A percentile compares a stretch with the other conserved stretches of the same genome.
Conservation (phyloP, 2,113 vertebrate species). For the Bostrychus sinensis region DNA sequence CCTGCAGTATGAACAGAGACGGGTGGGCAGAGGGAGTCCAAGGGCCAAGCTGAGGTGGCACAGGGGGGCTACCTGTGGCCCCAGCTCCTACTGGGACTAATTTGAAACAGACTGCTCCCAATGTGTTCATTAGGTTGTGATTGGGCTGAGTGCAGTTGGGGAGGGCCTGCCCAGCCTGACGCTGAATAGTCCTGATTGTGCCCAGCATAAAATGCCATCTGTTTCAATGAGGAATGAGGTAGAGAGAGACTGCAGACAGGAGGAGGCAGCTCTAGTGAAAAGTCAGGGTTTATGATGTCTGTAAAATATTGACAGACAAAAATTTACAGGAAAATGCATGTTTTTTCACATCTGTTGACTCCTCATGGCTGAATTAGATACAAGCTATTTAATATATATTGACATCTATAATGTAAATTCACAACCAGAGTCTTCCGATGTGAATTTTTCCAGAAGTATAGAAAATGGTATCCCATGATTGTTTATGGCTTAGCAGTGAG, state of each 20-base stretch:
- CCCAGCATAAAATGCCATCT: conserved; percentile 93
- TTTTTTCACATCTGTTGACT: conserved; percentile 14
- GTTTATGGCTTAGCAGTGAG: conserved; percentile 31
- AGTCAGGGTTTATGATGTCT: conserved; percentile 71
- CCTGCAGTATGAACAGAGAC: conserved; percentile 42
- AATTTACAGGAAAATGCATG: conserved; percentile 5
- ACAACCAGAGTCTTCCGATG: not conserved
- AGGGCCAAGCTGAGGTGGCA: conserved; percentile 55
- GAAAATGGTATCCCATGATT: conserved; percentile 39
- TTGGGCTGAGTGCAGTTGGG: conserved; percentile 90
- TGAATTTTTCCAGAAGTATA: conserved; percentile 9
- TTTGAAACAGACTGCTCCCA: conserved; percentile 93
- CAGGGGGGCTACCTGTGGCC: conserved; percentile 84
- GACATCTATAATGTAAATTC: conserved; percentile 1
- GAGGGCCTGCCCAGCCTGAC: conserved; percentile 88
- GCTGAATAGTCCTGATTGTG: conserved; percentile 91
- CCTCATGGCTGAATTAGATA: no score
- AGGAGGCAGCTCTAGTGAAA: conserved; percentile 55
- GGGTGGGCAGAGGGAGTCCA: conserved; percentile 51
- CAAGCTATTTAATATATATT: no score
- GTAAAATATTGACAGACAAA: conserved; percentile 36
- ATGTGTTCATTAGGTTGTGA: conserved; percentile 92
- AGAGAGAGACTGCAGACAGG: conserved; percentile 36
- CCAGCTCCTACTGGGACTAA: conserved; percentile 91
- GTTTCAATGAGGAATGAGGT: conserved; percentile 79